phyloP scores from a whole-genome alignment of 2,797 vertebrate genomes.

The Chelonia mydas region DNA sequence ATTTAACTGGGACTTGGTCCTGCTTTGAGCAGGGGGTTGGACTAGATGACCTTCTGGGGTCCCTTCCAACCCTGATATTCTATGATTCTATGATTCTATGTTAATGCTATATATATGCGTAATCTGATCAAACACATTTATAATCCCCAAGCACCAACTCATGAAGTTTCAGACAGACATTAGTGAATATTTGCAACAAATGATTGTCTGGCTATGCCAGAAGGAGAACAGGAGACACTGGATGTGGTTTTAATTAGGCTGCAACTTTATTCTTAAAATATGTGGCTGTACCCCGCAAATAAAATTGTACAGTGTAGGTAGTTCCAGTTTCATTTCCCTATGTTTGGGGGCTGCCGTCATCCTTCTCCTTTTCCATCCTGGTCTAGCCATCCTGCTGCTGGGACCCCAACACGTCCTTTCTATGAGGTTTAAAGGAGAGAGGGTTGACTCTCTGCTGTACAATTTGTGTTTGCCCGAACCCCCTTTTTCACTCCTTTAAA shows the following conservation, averaged over 20 bases:
- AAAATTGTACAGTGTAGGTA: not conserved
- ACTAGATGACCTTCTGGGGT: no score
- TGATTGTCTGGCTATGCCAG: not conserved
- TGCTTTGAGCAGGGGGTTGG: no score
- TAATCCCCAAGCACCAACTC: not conserved
- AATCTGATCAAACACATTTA: slow-evolving; percentile 35
- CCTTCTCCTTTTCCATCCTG: not conserved
- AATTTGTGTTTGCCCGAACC: not conserved
- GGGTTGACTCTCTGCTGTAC: not conserved
- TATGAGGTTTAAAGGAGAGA: not conserved
- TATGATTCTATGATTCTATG: no score
- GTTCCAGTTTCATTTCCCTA: not conserved
- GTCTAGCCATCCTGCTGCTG: not conserved
- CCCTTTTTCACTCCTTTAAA: not conserved
- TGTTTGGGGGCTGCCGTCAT: not conserved
- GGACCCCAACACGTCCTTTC: not conserved
- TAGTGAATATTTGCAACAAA: slow-evolving; percentile 25
- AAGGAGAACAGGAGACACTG: not conserved
- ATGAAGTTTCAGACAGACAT: slow-evolving; percentile 4
- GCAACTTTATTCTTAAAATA: not conserved
- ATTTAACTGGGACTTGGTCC: no score
- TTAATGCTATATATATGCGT: not conserved
- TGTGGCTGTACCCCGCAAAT: not conserved
- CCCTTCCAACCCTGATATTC: no score
- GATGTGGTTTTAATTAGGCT: not conserved